A percentile compares a stretch with the other conserved stretches of the same genome.
Evolutionary conservation across 2,797 vertebrate species (phyloP).

Genomic region (Champsocephalus esox): DNA sequence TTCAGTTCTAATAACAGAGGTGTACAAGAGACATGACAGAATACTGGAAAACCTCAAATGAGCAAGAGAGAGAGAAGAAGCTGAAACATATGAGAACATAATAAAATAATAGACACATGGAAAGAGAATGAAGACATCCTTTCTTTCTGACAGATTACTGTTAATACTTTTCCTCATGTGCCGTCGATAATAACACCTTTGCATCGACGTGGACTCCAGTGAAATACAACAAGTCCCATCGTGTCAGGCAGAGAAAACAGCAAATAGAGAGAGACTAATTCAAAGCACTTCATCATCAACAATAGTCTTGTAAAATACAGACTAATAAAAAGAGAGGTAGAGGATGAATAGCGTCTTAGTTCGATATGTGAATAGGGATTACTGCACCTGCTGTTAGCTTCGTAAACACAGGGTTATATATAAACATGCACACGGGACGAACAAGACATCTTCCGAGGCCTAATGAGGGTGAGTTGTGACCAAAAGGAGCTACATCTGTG

Average conservation of each 20-base stretch:
- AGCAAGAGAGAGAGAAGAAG: neutral
- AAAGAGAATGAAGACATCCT: neutral
- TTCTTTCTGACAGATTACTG: neutral
- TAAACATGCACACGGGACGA: constrained; percentile 8
- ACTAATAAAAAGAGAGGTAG: constrained; percentile 36
- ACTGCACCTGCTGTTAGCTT: constrained; percentile 46
- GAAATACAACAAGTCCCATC: constrained; percentile 47
- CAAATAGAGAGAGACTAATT: constrained; percentile 34
- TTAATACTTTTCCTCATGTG: neutral
- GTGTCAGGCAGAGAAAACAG: constrained; percentile 38
- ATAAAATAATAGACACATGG: neutral
- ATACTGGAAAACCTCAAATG: neutral
- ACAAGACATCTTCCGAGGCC: constrained; percentile 18
- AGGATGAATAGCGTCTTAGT: constrained; percentile 42
- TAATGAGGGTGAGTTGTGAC: constrained; percentile 34
- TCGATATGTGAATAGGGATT: constrained; percentile 35
- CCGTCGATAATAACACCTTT: constrained; percentile 4
- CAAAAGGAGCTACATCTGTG: constrained; percentile 48
- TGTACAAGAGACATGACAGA: neutral
- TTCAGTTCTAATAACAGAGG: constrained; percentile 7
- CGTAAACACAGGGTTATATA: constrained; percentile 3
- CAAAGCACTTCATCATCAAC: constrained; percentile 52
- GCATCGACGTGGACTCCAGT: constrained; percentile 3
- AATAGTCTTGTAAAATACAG: constrained; percentile 18
- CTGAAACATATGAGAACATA: neutral